These are phyloP conservation scores for Petrocephalus sullivani DNA, from an alignment of 2,797 vertebrate species.

Conservation along the genomic window DNA sequence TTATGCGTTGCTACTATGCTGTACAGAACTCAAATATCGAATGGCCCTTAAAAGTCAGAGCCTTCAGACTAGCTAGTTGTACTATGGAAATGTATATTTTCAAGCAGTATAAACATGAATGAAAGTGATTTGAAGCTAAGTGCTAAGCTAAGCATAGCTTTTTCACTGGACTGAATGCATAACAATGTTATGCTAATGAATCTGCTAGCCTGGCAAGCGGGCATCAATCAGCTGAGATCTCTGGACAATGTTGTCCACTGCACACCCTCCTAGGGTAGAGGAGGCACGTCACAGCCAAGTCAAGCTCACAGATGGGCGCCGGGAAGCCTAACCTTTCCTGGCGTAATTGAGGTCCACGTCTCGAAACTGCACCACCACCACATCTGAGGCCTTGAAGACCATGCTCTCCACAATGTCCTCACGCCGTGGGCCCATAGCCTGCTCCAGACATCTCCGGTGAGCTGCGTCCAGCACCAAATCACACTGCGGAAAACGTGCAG, in stretches of 20 bases:
- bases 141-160: not conserved
- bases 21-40: not conserved
- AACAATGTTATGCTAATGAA: not conserved
- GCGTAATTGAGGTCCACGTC: conserved; percentile 96
- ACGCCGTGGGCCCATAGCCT: conserved; percentile 75
- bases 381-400: conserved; percentile 94
- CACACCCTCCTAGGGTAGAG: not conserved
- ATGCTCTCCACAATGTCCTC: conserved; percentile 98
- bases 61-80: not conserved
- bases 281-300: not conserved
- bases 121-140: not conserved
- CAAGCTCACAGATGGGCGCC: not conserved
- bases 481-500: conserved; percentile 61
- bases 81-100: not conserved
- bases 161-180: not conserved
- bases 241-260: not conserved
- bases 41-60: not conserved
- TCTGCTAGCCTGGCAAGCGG: not conserved
- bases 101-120: not conserved
- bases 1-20: not conserved
- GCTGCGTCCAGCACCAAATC: conserved; percentile 95
- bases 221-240: not conserved
- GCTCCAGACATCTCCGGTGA: conserved; percentile 86
- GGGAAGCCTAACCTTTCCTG: conserved; percentile 76
- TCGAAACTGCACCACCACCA: conserved; percentile 95